These are phyloP conservation scores for Uropetala carovei DNA, from an alignment of 2,888 invertebrate genomes.

Conservation along the genomic window DNA sequence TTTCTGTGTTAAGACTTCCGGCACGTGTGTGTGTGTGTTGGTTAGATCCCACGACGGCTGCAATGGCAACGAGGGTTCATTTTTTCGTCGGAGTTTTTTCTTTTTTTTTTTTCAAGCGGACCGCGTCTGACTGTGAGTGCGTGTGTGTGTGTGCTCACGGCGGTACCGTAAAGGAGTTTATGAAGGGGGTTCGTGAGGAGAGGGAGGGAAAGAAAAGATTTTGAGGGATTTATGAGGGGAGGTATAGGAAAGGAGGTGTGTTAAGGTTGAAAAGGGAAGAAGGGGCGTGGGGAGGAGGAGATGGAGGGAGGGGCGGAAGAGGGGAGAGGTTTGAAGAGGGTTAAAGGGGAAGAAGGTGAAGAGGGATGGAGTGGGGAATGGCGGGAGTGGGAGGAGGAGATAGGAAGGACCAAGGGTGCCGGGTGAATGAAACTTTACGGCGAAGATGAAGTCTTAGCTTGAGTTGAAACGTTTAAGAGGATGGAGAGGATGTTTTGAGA, in stretches of 20 bases:
- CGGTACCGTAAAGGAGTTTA: conserved; percentile 6
- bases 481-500: not conserved
- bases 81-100: not conserved
- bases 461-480: not conserved
- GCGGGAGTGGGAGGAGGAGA: not conserved
- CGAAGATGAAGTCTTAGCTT: no score
- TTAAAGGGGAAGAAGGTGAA: conserved; percentile 13
- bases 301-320: not conserved
- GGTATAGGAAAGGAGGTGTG: not conserved
- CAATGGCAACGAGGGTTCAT: conserved; percentile 11
- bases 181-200: not conserved
- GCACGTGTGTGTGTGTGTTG: conserved; percentile 34
- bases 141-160: not conserved
- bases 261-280: not conserved
- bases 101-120: conserved; percentile 28
- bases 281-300: not conserved
- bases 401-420: no score
- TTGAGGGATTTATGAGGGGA: not conserved
- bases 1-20: conserved; percentile 57
- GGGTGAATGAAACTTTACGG: no score
- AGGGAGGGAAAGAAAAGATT: not conserved
- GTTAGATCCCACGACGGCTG: conserved; percentile 20
- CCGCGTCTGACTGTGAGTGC: not conserved
- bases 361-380: not conserved
- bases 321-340: not conserved